Conservation (phyloP, 2,113 vertebrate genomes). For the Tupaia chinensis region DNA sequence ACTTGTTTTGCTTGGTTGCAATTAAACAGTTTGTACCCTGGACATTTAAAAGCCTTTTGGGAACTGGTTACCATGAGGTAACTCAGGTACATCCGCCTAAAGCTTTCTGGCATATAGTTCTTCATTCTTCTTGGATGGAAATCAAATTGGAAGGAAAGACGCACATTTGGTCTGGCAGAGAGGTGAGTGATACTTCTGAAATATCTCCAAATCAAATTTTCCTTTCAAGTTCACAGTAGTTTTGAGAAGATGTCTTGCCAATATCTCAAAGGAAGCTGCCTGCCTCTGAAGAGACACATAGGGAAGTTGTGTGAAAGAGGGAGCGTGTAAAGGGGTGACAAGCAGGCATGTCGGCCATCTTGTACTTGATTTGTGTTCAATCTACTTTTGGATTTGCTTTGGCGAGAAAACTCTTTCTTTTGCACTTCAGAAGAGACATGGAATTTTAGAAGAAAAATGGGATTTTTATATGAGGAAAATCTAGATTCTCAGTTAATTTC, state of each 20-base stretch:
- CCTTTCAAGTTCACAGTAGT: slow-evolving; percentile 52
- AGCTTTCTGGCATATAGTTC: not conserved
- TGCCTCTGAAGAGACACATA: not conserved
- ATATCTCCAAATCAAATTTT: slow-evolving; percentile 53
- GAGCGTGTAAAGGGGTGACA: not conserved
- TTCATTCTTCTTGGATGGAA: slow-evolving; percentile 32
- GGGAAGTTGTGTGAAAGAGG: not conserved
- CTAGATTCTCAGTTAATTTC: not conserved
- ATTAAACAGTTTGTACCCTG: not conserved
- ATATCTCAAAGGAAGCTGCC: slow-evolving; percentile 50
- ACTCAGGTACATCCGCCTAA: not conserved
- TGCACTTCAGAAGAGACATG: slow-evolving; percentile 9
- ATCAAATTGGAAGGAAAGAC: slow-evolving; percentile 62
- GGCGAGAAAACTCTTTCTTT: slow-evolving; percentile 28
- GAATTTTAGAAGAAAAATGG: slow-evolving; percentile 21
- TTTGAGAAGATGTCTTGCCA: slow-evolving; percentile 51
- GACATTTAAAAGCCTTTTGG: not conserved
- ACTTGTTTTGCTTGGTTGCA: not conserved
- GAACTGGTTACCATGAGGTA: not conserved
- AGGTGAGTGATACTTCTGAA: slow-evolving; percentile 60
- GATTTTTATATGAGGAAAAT: slow-evolving; percentile 52
- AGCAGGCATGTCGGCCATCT: slow-evolving; percentile 27
- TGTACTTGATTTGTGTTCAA: not conserved
- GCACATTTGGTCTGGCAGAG: slow-evolving; percentile 38
- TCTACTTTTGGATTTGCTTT: slow-evolving; percentile 49